phyloP scores from a whole-genome alignment of 2,797 vertebrate genomes.

The Sphenopsis melanotis region DNA sequence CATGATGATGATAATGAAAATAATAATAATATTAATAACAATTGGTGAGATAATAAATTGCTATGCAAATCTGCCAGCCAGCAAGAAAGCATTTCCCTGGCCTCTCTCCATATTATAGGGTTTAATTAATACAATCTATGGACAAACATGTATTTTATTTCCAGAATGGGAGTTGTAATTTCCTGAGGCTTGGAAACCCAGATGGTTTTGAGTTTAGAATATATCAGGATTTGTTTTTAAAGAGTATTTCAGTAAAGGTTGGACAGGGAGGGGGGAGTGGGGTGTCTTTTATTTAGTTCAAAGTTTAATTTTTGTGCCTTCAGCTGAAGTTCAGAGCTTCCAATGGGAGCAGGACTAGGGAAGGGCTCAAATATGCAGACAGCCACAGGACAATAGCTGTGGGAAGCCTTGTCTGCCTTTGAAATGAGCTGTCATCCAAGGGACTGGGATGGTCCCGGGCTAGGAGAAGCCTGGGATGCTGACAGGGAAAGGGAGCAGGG shows the following conservation, averaged over 20 bases:
- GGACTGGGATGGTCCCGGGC: not conserved
- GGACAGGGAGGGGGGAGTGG: not conserved
- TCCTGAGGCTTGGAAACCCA: conserved; percentile 71
- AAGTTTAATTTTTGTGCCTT: conserved; percentile 23
- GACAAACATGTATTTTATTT: conserved; percentile 41
- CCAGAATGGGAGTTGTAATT: conserved; percentile 63
- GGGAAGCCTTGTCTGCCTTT: conserved; percentile 33
- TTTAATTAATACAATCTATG: conserved; percentile 51
- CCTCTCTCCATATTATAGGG: not conserved
- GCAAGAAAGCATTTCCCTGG: not conserved
- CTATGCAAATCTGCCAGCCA: not conserved
- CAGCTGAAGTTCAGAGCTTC: conserved; percentile 18
- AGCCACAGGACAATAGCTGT: conserved; percentile 42
- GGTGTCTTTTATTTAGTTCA: not conserved
- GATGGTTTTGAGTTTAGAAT: conserved; percentile 53
- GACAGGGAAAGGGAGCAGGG: not conserved
- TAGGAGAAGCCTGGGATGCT: not conserved
- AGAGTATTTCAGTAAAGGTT: conserved; percentile 6
- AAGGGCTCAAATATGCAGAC: conserved; percentile 33
- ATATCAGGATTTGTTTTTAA: conserved; percentile 3
- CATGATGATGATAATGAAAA: not conserved
- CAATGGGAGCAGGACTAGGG: not conserved
- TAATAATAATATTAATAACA: not conserved
- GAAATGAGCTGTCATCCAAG: conserved; percentile 6
- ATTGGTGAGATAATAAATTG: not conserved